Percentiles rank a stretch among this genome's conserved stretches.
Conservation (phyloP, 2,888 invertebrate genomes). For the Girardia tigrina region DNA sequence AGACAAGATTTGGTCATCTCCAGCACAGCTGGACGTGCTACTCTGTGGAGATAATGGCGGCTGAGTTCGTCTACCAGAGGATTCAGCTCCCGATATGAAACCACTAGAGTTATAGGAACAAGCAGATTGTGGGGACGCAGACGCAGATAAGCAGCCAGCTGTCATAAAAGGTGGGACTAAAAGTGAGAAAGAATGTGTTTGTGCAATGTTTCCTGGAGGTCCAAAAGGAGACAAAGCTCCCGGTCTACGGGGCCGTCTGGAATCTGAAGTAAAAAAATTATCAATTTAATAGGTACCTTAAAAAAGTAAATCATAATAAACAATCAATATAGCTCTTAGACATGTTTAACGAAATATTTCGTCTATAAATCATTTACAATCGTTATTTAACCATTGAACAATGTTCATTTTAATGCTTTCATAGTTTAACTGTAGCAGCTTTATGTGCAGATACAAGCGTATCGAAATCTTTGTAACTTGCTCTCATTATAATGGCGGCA, state of each 20-base stretch:
- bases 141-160: not conserved
- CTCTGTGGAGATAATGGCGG: conserved; percentile 21
- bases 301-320: too few relatives aligned
- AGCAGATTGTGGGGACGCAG: not conserved
- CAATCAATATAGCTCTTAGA: too few relatives aligned
- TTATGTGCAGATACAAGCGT: too few relatives aligned
- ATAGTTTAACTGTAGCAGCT: too few relatives aligned
- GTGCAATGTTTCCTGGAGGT: not conserved
- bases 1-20: not conserved
- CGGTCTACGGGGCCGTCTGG: not conserved
- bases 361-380: too few relatives aligned
- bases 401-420: too few relatives aligned
- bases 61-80: conserved; percentile 24
- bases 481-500: too few relatives aligned
- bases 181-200: not conserved
- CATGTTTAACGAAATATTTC: too few relatives aligned
- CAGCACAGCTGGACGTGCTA: conserved; percentile 25
- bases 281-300: too few relatives aligned
- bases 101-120: not conserved
- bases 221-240: not conserved
- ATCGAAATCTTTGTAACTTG: too few relatives aligned
- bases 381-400: too few relatives aligned
- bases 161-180: not conserved
- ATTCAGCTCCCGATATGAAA: not conserved
- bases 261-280: too few relatives aligned